Evolutionary conservation across 2,888 invertebrate genomes (phyloP), one percentile per base, ranked within the genome.

Genomic region (Malacosoma neustria): DNA sequence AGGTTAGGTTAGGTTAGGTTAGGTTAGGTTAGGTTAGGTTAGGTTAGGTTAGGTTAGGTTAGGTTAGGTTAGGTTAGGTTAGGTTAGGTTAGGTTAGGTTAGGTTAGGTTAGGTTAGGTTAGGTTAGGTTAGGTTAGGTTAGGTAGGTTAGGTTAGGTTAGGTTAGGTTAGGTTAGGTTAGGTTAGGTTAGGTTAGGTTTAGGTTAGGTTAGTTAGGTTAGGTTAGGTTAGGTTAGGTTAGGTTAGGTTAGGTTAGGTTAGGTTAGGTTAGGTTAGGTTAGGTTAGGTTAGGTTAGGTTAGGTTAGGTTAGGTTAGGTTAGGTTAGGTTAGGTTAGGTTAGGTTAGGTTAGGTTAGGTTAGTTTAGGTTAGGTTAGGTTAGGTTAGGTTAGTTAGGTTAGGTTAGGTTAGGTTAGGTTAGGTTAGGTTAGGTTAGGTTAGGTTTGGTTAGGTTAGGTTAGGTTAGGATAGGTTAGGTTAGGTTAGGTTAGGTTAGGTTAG

Each of bases 161-260:
- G 45, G 45, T 45, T 45, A 38, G 43, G 41, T 44, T 41, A 36
- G 44, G 41, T 45, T 45, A 38, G 44, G 40, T 45, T 42, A 36
- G 44, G 44, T 44, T 44, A 36, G 44, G 44, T 44, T 44, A 36
- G 44, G 44, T 44, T 44, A 37, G 44, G 41, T 39, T 39, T 29
- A 15, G 15, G 15, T 15, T 38, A 36, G 15, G 15, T 15, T 15
- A 15, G 15, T 41, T 38, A 36, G 41, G 4, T 33, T 33, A 33
- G 33, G 33, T 33, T 33, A 33, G 33, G 33, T 33, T 33, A 33
- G 33, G 33, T 33, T 33, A 33, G 33, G 33, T 33, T 33, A 33
- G 33, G 33, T 33, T 33, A 33, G 33, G 33, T 33, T 33, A 33
- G 33, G 33, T 33, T 33, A 33, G 33, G 33, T 33, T 33, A 33